A percentile compares a stretch with the other conserved stretches of the same genome.
Evolutionary conservation across 2,113 vertebrate genomes (phyloP).

Genomic region (Puma concolor): DNA sequence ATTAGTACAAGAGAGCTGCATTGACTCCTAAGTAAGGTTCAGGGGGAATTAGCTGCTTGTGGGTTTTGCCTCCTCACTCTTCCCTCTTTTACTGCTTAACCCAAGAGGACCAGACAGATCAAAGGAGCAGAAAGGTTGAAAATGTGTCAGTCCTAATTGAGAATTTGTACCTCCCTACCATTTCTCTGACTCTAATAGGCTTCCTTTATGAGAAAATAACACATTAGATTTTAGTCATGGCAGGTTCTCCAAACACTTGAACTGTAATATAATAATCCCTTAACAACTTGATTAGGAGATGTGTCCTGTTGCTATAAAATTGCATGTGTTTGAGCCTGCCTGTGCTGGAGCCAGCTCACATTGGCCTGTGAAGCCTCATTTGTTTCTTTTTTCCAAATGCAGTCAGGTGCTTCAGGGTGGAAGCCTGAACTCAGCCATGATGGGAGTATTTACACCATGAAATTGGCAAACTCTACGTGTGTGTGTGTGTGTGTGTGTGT

Average conservation of each 20-base stretch:
- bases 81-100: not conserved
- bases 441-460: not conserved
- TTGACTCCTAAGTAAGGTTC: not conserved
- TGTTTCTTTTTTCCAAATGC: not conserved
- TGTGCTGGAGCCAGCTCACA: too few relatives aligned
- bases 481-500: too few relatives aligned
- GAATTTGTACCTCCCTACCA: not conserved
- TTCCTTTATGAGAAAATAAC: conserved; percentile 35
- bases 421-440: not conserved
- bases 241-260: conserved; percentile 26
- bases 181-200: not conserved
- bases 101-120: not conserved
- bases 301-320: not conserved
- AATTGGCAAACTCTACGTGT: not conserved
- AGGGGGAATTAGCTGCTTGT: not conserved
- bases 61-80: not conserved
- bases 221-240: not conserved
- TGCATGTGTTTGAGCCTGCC: not conserved
- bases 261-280: not conserved
- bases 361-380: not conserved
- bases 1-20: not conserved
- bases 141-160: not conserved
- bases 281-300: not conserved
- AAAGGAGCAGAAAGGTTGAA: not conserved
- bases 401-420: not conserved